Base-by-base conservation (phyloP, 1,140 invertebrate species). In the Zophobas morio region DNA sequence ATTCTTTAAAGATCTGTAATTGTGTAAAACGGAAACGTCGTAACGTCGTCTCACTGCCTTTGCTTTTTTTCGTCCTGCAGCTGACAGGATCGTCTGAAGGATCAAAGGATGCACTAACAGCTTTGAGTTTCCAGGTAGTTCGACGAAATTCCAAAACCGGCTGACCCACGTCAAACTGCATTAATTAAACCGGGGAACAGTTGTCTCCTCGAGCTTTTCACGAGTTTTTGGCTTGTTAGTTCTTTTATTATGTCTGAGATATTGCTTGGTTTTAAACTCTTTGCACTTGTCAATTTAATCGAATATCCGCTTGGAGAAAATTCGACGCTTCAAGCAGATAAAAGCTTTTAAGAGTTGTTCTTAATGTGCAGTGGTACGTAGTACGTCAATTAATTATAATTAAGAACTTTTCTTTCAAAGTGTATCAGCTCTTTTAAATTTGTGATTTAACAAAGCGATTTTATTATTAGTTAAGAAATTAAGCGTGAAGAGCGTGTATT, bases 1-100 rank as follows among this genome's bases (percentile, higher is more conserved):
- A 73, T 73, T 53, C 71, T 37, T 73, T 73, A 73, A 56, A 73
- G 49, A 53, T 73, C 36, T n/a, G 71, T 73, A 73, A 73, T 73
- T 73, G 71, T 56, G 56, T 73, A 73, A 42, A 73, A 56, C 39
- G 36, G 71, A 56, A 56, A 54, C 51, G 51, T 72, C 70, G 51
- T 54, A 72, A 54, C 70, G 34, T 72, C 47, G 51, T 72, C 40
- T 35, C 39, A 34, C 51, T 35, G 49, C 36, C 66, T 72, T 72
- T 72, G 6, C 49, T 2, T 53, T 56, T 56, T 73, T 34, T 54
- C 35, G 35, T 47, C 70, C 6, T 72, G 71, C 37, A 56, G 32
- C 71, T 73, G 71, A 73, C 71, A 73, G 46, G 47, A 34, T 37
- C 49, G 71, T 36, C 37, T 54, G 60, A 54, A 56, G 8, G 71